A percentile compares a stretch with the other conserved stretches of the same genome.
These are phyloP conservation scores for Platycheirus albimanus DNA, from an alignment of 2,888 invertebrate species.

Conservation along the genomic window DNA sequence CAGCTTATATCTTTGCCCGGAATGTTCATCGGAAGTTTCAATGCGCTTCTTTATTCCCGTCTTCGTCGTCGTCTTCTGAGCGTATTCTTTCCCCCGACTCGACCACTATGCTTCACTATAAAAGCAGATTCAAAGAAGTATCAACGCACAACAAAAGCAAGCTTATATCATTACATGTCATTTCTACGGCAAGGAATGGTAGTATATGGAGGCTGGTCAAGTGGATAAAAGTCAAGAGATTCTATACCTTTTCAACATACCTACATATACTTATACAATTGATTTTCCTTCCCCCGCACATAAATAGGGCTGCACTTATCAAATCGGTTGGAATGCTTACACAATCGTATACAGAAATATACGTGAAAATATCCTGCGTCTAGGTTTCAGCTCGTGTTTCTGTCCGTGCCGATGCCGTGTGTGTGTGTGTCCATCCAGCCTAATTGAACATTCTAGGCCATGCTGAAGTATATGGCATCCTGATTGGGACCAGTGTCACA, in stretches of 20 bases:
- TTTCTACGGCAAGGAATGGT: not conserved
- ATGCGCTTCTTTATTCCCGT: conserved; percentile 24
- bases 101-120: not conserved
- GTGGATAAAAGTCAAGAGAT: conserved; percentile 56
- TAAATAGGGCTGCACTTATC: conserved; percentile 40
- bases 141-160: conserved; percentile 58
- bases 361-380: conserved; percentile 57
- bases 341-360: conserved; percentile 18
- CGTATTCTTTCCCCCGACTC: conserved; percentile 14
- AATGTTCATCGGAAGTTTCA: conserved; percentile 35
- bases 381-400: conserved; percentile 2
- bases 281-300: conserved; percentile 28
- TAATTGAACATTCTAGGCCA: conserved; percentile 72
- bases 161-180: conserved; percentile 62
- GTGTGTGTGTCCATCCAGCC: conserved; percentile 42
- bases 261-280: conserved; percentile 40
- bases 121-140: conserved; percentile 23
- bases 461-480: conserved; percentile 61
- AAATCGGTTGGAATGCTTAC: conserved; percentile 54
- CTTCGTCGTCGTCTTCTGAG: conserved; percentile 6
- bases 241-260: not conserved
- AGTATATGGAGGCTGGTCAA: conserved; percentile 46
- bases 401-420: no score
- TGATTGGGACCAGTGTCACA: conserved; percentile 73
- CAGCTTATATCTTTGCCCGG: conserved; percentile 10